Conservation (phyloP, 2,797 vertebrate species). For the Dromococcyx pavoninus region DNA sequence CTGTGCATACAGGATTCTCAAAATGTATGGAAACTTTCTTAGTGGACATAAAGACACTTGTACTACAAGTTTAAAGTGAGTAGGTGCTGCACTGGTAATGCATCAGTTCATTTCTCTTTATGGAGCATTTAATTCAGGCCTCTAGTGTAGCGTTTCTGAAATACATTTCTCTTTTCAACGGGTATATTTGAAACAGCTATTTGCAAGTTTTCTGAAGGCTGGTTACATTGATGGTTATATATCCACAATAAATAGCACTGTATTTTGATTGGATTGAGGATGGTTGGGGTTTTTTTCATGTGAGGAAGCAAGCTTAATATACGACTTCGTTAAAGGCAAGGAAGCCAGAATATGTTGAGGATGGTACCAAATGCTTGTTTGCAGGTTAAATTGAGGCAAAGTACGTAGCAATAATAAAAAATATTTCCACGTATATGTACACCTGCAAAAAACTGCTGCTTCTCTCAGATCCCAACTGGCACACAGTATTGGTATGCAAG, state of each 20-base stretch:
- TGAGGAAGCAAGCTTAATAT: background rate
- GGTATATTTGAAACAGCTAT: background rate
- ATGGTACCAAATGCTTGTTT: background rate
- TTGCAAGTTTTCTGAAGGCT: background rate
- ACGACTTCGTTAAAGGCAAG: background rate
- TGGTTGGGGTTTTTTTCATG: background rate
- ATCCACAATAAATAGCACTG: background rate
- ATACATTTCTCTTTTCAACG: background rate
- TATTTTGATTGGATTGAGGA: background rate
- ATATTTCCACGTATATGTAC: background rate
- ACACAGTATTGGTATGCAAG: background rate
- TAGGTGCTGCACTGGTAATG: background rate
- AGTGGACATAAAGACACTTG: background rate
- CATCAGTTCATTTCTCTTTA: background rate
- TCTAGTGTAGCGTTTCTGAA: background rate
- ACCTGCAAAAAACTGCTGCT: background rate
- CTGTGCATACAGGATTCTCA: background rate
- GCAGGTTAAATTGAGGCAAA: background rate
- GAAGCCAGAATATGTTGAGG: background rate
- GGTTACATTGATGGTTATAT: fast-evolving
- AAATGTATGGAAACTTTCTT: background rate
- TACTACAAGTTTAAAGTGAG: background rate
- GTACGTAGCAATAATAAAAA: background rate
- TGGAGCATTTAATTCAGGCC: background rate
- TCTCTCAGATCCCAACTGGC: background rate